Base-by-base conservation (phyloP, 2,113 vertebrate species). In the Megaleporinus macrocephalus region DNA sequence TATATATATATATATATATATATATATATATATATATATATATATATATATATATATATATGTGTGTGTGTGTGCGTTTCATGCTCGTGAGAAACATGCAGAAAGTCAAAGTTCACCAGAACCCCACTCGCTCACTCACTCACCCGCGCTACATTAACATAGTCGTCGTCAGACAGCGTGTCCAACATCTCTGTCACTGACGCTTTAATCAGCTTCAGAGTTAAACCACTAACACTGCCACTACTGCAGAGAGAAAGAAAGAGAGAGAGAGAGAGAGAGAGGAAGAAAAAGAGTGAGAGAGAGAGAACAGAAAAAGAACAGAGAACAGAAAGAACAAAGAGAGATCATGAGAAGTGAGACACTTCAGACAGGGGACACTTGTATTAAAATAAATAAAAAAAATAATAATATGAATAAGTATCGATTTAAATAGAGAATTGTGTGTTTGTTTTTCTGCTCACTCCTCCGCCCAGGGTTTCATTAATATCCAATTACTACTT, bases 151-250 rank as follows among this genome's bases (percentile, higher is more conserved):
- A 95, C 94, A 16, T 95, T 95, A 79, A 95, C 91, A 5, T 94
- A 95, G 86, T 95, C 94, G 0, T 94, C 94, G n/a, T 95, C 98
- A 0, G 98, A 98, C 68, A 99, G 92, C 0, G 98, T 99, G 92
- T 99, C 97, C 89, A 99, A 89, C 98, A 99, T 99, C 90, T 99
- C 97, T 18, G 94, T 96, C 85, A 99, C 98, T 0, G 98, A 99
- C 0, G 97, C 98, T 94, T 99, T 99, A 94, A 99, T 99, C 82
- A 99, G 95, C 86, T 99, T 99, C 84, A 99, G 94, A 0, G 98
- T 99, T 74, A 99, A 95, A 53, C 98, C 98, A 0, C 98, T 99
- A 80, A 99, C 97, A 0, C 98, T 99, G 88, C 98, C 98, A 0
- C 98, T 99, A 93, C 98, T 99, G 88, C 71, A n/a, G 70, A 63